Base-by-base conservation (phyloP, 2,113 vertebrate genomes). In the Carassius gibelio region DNA sequence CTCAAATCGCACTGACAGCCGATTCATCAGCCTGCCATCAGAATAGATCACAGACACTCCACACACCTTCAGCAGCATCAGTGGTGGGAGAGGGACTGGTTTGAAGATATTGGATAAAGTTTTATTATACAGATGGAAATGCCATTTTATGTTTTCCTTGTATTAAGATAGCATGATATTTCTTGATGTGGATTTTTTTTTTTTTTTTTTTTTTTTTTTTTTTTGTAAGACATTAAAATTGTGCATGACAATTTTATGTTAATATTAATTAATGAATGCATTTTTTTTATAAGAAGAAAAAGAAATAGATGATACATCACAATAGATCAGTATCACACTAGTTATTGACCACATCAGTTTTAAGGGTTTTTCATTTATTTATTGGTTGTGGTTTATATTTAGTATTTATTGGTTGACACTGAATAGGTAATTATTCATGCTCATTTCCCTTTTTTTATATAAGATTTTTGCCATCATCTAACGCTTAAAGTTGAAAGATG, bases 21-120 rank as follows among this genome's bases (percentile, higher is more conserved):
- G 86, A 89, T 89, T 85, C 83, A 89, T 91, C 90, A 87, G 87
- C 84, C 87, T 89, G 83, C 85, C 86, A 85, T 89, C 88, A 84
- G 82, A 34, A 66, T 30, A 75, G 50, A 86, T 83, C 78, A 84
- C 78, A 55, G 76, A 87, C 19, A 83, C 77, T 85, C 78, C 86
- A 6, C 45, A 74, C 42, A n/a, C 68, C 85, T 84, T 88, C 86
- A 87, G 75, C 78, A 74, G 55, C 77, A 84, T 82, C 75, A 86
- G 34, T 72, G 57, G 8, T 36, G 10, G 42, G 17, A 26, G 80
- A 50, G 3, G 15, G 21, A 2, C 42, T 69, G 13, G 23, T 71
- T 50, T 26, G 13, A 13, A 8, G 36, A 36, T n/a, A 15, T 15
- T 48, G 42, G 11, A 48, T 21, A 50, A 52, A 52, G 74, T 76